Base-by-base conservation (phyloP, 2,888 invertebrate species). In the Acleris emargana region DNA sequence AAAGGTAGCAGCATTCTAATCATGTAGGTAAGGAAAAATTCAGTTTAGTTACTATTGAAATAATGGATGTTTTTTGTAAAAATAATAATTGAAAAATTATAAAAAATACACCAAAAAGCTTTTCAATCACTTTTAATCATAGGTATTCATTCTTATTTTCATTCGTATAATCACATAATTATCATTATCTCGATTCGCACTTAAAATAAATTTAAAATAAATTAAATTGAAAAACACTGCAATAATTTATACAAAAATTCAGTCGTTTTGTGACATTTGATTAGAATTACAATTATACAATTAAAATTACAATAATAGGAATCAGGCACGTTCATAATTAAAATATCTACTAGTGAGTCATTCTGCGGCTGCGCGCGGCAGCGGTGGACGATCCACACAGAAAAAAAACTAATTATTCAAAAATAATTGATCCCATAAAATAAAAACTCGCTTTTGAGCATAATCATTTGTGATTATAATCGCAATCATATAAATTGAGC, bases 131-230 rank as follows among this genome's bases (percentile, higher is more conserved):
- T 87, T 82, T 90, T 88, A 87, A 85, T 91, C 86, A 85, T 90
- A 25, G 25, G 25, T 25, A 88, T 86, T 87, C 88, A 89, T 89
- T 86, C 84, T 89, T 88, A 89, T 86, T 87, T 86, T 86, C 84
- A 83, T 88, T 87, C 83, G 82, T 89, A 89, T 87, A 91, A 91
- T 91, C 91, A 90, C 91, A 91, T 91, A 89, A 91, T 91, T 88
- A 89, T 86, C 86, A 88, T 90, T 89, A 91, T 87, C 82, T 84
- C 80, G 89, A 91, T 90, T 89, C 90, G 90, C 89, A 86, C 92
- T 89, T 89, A 91, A 88, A 87, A 86, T 86, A 76, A 87, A 85
- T 82, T 88, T 91, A 91, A 92, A 90, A 91, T 89, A 89, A 88
- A 85, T 81, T 82, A 87, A 87, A 61, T 25, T 61, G 61, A 66